A percentile compares a stretch with the other conserved stretches of the same genome.
Conservation (phyloP, 64 coral and sea anemone species). For the Actinia tenebrosa region DNA sequence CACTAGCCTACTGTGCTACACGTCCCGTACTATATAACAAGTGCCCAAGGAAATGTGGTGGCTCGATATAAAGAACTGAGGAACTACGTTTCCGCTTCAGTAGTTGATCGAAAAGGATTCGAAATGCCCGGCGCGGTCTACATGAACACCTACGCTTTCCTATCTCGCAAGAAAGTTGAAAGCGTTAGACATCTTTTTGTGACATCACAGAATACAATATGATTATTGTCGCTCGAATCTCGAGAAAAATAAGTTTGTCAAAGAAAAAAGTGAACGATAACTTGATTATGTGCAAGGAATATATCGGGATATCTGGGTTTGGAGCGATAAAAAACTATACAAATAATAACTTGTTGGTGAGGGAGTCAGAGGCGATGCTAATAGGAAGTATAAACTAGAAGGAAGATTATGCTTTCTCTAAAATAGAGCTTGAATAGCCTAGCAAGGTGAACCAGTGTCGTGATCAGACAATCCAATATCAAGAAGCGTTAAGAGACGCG, state of each 20-base stretch:
- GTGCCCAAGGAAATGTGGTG: background rate
- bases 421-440: too few relatives aligned
- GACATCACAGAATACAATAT: too few relatives aligned
- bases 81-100: background rate
- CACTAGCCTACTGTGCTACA: background rate
- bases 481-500: background rate
- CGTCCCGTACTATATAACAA: background rate
- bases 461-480: slow-evolving; percentile 8
- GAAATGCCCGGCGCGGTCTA: background rate
- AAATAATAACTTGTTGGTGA: too few relatives aligned
- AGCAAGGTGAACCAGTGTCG: background rate
- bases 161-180: background rate
- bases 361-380: too few relatives aligned
- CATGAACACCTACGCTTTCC: background rate
- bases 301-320: too few relatives aligned
- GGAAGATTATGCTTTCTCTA: too few relatives aligned
- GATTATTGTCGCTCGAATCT: too few relatives aligned
- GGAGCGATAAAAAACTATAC: too few relatives aligned
- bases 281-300: too few relatives aligned
- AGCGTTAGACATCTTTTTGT: background rate
- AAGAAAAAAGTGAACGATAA: too few relatives aligned
- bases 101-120: background rate
- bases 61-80: background rate
- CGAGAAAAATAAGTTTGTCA: too few relatives aligned
- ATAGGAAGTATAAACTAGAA: too few relatives aligned